Evolutionary conservation across 2,797 vertebrate species (phyloP).

Genomic region (Pseudomugil tenellus): DNA sequence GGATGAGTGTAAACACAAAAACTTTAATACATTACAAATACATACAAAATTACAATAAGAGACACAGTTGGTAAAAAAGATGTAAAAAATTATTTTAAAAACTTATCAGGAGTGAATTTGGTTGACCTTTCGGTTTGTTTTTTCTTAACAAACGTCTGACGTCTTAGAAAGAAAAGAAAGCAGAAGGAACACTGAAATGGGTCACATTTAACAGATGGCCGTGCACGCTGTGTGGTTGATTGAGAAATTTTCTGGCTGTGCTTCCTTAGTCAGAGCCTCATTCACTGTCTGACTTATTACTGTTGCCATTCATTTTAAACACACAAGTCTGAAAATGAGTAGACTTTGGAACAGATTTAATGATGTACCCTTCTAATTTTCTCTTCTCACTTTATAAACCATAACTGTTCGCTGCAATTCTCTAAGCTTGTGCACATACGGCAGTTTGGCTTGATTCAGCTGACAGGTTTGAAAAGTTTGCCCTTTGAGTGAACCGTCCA

Average conservation of each 20-base stretch:
- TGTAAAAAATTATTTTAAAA: not conserved
- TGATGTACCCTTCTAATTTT: not conserved
- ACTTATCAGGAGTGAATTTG: not conserved
- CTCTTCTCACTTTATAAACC: conserved; percentile 6
- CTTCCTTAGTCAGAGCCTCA: conserved; percentile 67
- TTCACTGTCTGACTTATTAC: conserved; percentile 52
- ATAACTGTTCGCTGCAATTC: conserved; percentile 1
- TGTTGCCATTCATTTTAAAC: conserved; percentile 59
- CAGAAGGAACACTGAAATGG: conserved; percentile 40
- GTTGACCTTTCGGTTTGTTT: not conserved
- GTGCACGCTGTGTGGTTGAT: conserved; percentile 57
- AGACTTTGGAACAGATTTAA: conserved; percentile 13
- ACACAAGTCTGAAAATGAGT: conserved; percentile 9
- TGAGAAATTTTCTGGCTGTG: conserved; percentile 66
- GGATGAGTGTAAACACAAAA: not conserved
- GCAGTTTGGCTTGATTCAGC: conserved; percentile 21
- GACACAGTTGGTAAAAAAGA: not conserved
- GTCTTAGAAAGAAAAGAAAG: conserved; percentile 19
- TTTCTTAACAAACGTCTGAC: conserved; percentile 4
- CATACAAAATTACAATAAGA: not conserved
- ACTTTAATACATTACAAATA: not conserved
- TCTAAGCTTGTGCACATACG: not conserved
- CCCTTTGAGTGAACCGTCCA: conserved; percentile 51
- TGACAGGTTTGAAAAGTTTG: conserved; percentile 17
- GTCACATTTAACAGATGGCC: conserved; percentile 54